Conservation (phyloP, 2,888 invertebrate species). For the Anoplius nigerrimus region DNA sequence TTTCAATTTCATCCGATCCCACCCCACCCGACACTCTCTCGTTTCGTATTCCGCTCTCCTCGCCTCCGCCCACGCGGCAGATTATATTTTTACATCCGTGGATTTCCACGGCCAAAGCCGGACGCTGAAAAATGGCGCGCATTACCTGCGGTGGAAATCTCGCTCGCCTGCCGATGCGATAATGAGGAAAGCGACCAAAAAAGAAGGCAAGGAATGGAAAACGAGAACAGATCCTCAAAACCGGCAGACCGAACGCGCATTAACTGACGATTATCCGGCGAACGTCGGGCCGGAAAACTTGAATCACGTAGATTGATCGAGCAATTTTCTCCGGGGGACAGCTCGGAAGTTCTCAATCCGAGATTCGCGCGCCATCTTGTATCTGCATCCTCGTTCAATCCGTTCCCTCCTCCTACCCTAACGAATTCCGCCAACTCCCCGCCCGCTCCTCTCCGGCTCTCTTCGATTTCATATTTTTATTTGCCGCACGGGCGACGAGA, state of each 20-base stretch:
- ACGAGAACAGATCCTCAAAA: not conserved
- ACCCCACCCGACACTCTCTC: too few relatives aligned
- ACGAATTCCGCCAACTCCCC: too few relatives aligned
- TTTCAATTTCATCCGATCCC: too few relatives aligned
- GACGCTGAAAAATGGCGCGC: conserved; percentile 12
- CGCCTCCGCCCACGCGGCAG: conserved; percentile 6
- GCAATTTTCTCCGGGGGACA: not conserved
- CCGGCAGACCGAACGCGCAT: not conserved
- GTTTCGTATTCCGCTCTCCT: not conserved
- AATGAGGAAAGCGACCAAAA: too few relatives aligned
- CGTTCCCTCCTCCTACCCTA: too few relatives aligned
- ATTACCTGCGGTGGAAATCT: too few relatives aligned
- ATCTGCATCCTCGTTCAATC: too few relatives aligned
- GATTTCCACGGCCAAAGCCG: conserved; percentile 1
- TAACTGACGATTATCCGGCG: not conserved
- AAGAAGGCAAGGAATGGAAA: not conserved
- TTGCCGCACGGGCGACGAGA: too few relatives aligned
- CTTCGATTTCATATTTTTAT: too few relatives aligned
- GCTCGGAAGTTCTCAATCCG: not conserved
- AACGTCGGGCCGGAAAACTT: not conserved
- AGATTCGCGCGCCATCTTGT: too few relatives aligned
- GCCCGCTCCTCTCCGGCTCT: too few relatives aligned
- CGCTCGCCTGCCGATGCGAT: too few relatives aligned
- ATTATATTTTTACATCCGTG: conserved; percentile 30
- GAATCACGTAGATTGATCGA: not conserved